phyloP scores from a whole-genome alignment of 2,113 vertebrate species.

The Triplophysa rosa region DNA sequence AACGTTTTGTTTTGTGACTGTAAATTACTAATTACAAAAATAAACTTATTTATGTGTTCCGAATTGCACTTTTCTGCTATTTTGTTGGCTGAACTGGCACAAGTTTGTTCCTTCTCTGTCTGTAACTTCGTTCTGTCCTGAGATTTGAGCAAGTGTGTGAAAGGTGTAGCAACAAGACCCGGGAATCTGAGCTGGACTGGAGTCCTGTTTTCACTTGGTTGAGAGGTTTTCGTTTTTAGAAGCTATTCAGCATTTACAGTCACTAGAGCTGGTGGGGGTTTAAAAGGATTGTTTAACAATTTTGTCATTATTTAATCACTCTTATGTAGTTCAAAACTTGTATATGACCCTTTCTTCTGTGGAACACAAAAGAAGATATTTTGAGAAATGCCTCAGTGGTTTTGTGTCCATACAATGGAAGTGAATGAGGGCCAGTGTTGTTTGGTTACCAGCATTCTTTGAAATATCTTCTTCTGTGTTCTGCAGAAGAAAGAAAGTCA shows the following conservation, averaged over 20 bases:
- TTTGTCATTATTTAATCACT: too few relatives aligned
- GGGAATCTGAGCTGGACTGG: conserved; percentile 5
- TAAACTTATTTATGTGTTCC: conserved; percentile 36
- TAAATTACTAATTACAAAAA: conserved; percentile 50
- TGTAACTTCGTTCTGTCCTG: conserved; percentile 18
- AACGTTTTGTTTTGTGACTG: conserved; percentile 51
- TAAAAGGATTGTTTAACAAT: too few relatives aligned
- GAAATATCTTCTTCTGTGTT: too few relatives aligned
- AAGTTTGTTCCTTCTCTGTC: not conserved
- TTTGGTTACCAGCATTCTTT: too few relatives aligned
- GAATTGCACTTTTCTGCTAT: not conserved
- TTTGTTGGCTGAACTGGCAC: not conserved
- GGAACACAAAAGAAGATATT: too few relatives aligned
- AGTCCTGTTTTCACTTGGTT: conserved; percentile 38
- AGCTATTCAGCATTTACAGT: conserved; percentile 30
- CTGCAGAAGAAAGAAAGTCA: too few relatives aligned
- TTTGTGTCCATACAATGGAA: too few relatives aligned
- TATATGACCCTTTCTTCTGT: too few relatives aligned
- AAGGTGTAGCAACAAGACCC: conserved; percentile 34
- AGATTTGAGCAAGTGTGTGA: conserved; percentile 35
- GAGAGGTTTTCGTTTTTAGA: conserved; percentile 43
- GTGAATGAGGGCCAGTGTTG: too few relatives aligned
- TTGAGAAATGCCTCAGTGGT: too few relatives aligned
- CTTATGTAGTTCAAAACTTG: too few relatives aligned
- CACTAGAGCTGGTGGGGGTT: not conserved